Percentiles rank a stretch among this genome's conserved stretches.
These are phyloP conservation scores for Diorhabda carinulata DNA, from an alignment of 1,140 invertebrate genomes.

Conservation along the genomic window DNA sequence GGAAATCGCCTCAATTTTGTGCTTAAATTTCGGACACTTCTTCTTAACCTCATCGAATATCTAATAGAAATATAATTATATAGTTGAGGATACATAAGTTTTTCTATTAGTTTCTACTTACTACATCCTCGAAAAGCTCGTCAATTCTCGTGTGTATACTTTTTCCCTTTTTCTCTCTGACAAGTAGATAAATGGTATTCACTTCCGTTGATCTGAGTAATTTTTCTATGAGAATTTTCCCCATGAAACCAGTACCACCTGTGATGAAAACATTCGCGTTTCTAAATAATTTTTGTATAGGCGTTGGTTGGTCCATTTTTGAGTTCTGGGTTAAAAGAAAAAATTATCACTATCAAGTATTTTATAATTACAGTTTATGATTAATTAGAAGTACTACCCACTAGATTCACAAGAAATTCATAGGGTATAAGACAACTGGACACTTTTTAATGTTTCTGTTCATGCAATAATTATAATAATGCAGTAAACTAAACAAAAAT, in stretches of 20 bases:
- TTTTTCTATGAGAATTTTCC: slow-evolving; percentile 73
- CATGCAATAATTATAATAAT: too few relatives aligned
- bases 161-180: slow-evolving; percentile 70
- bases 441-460: too few relatives aligned
- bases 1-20: slow-evolving; percentile 46
- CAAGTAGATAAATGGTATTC: slow-evolving; percentile 71
- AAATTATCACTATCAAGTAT: neutral
- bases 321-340: neutral
- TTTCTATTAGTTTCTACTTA: slow-evolving; percentile 43
- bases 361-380: neutral
- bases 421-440: too few relatives aligned
- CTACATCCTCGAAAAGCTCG: slow-evolving; percentile 60
- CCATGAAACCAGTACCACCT: slow-evolving; percentile 44
- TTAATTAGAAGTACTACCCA: too few relatives aligned
- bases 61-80: slow-evolving; percentile 16
- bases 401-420: too few relatives aligned
- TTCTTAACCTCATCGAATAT: slow-evolving; percentile 32
- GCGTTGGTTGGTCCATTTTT: neutral
- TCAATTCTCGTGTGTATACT: slow-evolving; percentile 59
- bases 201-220: slow-evolving; percentile 73
- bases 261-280: slow-evolving; percentile 38
- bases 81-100: too few relatives aligned
- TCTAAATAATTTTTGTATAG: slow-evolving; percentile 28
- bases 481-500: too few relatives aligned
- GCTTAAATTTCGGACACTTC: slow-evolving; percentile 41